phyloP scores from a whole-genome alignment of 2,797 vertebrate genomes.

The Rhabdomys pumilio region DNA sequence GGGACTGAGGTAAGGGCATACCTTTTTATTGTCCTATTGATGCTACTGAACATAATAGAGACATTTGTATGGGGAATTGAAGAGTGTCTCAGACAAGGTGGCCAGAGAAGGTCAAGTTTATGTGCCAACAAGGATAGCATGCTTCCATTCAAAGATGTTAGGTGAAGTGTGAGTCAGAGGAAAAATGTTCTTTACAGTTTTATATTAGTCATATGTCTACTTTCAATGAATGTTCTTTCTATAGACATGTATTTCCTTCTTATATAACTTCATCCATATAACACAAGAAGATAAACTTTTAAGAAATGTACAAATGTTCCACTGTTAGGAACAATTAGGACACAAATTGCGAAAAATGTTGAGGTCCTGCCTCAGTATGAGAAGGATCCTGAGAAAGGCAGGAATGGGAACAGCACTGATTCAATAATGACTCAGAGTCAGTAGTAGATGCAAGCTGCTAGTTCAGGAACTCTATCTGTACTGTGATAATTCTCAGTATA shows the following conservation, averaged over 20 bases:
- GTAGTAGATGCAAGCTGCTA: background rate
- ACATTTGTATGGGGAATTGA: slow-evolving; percentile 63
- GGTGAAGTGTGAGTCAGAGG: background rate
- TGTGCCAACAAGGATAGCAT: background rate
- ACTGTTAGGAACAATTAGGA: background rate
- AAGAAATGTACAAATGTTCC: background rate
- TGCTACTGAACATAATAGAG: slow-evolving; percentile 74
- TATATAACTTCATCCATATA: background rate
- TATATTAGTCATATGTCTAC: background rate
- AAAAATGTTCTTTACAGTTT: slow-evolving; percentile 27
- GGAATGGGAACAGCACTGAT: background rate
- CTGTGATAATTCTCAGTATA: background rate
- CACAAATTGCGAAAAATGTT: background rate
- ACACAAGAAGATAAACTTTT: background rate
- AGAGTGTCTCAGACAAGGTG: slow-evolving; percentile 48
- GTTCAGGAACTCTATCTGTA: background rate
- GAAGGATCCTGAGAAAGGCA: background rate
- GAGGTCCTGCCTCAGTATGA: background rate
- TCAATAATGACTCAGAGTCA: background rate
- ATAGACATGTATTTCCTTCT: background rate
- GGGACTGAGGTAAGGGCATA: slow-evolving; percentile 79
- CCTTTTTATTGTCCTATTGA: slow-evolving; percentile 78
- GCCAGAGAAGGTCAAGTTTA: slow-evolving; percentile 61
- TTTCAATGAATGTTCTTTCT: background rate
- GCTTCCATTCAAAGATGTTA: background rate